Evolutionary conservation across 1,140 invertebrate species (phyloP), one percentile per base, ranked within the genome.

Genomic region (Pararge aegeria): DNA sequence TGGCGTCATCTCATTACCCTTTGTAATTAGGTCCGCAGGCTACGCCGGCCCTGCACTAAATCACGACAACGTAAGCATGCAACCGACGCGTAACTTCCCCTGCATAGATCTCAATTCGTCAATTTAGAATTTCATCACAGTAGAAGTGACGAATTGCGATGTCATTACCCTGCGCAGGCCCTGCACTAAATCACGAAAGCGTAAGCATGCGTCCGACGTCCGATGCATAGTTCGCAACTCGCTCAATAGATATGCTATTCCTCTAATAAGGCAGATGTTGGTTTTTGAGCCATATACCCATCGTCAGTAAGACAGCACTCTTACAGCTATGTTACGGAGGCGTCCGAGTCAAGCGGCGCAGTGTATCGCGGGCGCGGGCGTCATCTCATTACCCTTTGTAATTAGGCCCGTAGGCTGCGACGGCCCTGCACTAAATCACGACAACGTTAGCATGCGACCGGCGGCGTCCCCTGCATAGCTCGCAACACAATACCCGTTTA

Each of bases 311-410:
- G n/a, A n/a, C n/a, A n/a, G n/a, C n/a, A 30, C 5, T 34, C 30
- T 34, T 34, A 7, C 12, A 30, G 27, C 6, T 61, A 29, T 38
- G 30, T 55, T 19, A 49, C 20, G 27, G 38, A 29, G 24, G 15
- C 20, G 9, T 9, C 13, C 10, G 19, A 34, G 18, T n/a, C n/a
- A n/a, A n/a, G n/a, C n/a, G n/a, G n/a, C 12, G 30, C 30, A 10
- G 12, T 12, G 30, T n/a, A n/a, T n/a, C 30, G 30, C 30, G n/a
- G 30, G 52, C 55, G 70, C 62, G 62, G 60, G 72, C 65, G 73
- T 73, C 71, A 68, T 69, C 72, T 83, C 81, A 88, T 86, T 86
- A 86, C 77, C 83, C 79, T 86, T 86, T 82, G 76, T 88, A 86
- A 88, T 88, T 80, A 85, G 78, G 62, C 30, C 75, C 78, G 82